Conservation (phyloP, 2,888 invertebrate species). For the Anoplius nigerrimus region DNA sequence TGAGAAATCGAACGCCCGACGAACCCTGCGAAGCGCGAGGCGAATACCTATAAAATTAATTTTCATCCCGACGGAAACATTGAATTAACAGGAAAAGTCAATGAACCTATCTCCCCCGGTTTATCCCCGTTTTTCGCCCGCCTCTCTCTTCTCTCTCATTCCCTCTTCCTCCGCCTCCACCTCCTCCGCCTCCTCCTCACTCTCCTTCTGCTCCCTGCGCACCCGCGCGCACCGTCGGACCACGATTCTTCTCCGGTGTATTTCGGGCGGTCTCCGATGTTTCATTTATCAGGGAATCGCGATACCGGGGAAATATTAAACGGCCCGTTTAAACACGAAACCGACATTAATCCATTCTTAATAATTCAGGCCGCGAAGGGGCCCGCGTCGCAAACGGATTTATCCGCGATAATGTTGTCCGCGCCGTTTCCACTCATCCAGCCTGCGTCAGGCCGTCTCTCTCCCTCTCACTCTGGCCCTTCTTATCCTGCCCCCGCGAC, state of each 20-base stretch:
- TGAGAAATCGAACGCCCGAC: not conserved
- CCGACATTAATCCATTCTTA: conserved; percentile 28
- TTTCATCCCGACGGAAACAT: conserved; percentile 18
- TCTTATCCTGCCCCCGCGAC: too few relatives aligned
- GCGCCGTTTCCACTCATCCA: too few relatives aligned
- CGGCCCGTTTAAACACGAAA: conserved; percentile 26
- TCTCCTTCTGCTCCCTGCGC: too few relatives aligned
- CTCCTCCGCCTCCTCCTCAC: too few relatives aligned
- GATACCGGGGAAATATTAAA: conserved; percentile 32
- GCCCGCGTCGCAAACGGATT: not conserved
- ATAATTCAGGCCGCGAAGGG: conserved; percentile 23
- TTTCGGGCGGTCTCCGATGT: conserved; percentile 28
- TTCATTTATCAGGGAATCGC: conserved; percentile 32
- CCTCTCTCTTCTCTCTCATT: not conserved
- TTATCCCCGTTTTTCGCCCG: conserved; percentile 22
- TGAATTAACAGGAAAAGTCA: conserved; percentile 28
- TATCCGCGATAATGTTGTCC: too few relatives aligned
- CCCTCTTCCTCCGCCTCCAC: not conserved
- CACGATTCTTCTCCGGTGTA: conserved; percentile 26
- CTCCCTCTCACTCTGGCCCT: too few relatives aligned
- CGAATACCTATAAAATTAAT: conserved; percentile 13
- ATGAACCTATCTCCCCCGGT: conserved; percentile 22
- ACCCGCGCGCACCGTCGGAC: too few relatives aligned
- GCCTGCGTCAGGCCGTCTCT: too few relatives aligned
- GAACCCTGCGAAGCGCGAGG: not conserved